These are phyloP conservation scores for Siphlonurus alternatus DNA, from an alignment of 2,888 invertebrate genomes.

Conservation along the genomic window DNA sequence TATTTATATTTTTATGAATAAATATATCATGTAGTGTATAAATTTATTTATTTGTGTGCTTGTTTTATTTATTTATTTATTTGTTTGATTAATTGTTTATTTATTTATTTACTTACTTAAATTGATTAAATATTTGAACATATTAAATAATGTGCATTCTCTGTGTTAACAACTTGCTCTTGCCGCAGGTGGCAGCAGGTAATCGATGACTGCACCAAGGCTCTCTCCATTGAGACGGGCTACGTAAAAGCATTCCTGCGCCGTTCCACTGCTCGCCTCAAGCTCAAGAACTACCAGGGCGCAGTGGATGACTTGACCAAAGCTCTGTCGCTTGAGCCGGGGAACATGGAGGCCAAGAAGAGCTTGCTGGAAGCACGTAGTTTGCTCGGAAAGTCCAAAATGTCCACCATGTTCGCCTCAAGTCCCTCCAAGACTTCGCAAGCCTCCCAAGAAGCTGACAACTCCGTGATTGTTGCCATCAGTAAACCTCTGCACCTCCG, in stretches of 20 bases:
- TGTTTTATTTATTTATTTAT: too few species aligned
- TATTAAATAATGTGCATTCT: too few species aligned
- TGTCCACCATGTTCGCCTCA: neutral
- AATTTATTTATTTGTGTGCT: too few species aligned
- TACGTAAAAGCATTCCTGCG: conserved; percentile 77
- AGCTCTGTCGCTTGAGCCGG: conserved; percentile 59
- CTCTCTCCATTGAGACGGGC: conserved; percentile 55
- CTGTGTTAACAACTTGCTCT: neutral
- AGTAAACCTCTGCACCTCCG: conserved; percentile 44
- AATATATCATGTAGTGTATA: too few species aligned
- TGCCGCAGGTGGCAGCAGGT: conserved; percentile 42
- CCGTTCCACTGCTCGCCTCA: conserved; percentile 57
- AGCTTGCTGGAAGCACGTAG: neutral
- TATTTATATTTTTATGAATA: too few species aligned
- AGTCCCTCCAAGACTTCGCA: too few species aligned
- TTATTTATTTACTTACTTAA: neutral
- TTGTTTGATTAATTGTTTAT: conserved; percentile 8
- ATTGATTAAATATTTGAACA: neutral
- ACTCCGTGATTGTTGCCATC: conserved; percentile 30
- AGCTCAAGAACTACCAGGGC: conserved; percentile 47
- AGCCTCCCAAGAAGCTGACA: conserved; percentile 23
- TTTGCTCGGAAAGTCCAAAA: neutral
- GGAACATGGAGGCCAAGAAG: conserved; percentile 48
- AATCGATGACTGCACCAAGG: conserved; percentile 63
- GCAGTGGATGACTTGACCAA: conserved; percentile 54